Percentiles rank a stretch among this genome's conserved stretches.
These are phyloP conservation scores for Heliconius cydno DNA, from an alignment of 2,888 invertebrate genomes.

Conservation along the genomic window DNA sequence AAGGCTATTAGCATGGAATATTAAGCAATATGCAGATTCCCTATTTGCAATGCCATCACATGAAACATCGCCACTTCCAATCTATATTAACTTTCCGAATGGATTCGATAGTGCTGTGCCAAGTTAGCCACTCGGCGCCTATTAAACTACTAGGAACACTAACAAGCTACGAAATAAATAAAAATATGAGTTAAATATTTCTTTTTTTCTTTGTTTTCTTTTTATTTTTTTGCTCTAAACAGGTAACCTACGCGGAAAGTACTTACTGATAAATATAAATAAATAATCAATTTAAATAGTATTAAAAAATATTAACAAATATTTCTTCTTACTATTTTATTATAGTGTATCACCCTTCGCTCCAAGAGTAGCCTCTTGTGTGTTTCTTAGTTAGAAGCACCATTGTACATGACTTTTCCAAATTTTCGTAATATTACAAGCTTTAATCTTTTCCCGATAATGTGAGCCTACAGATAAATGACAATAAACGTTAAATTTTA, in stretches of 20 bases:
- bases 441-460: constrained; percentile 17
- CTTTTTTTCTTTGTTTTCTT: background rate
- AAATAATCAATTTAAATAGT: no score
- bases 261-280: no score
- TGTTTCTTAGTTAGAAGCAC: background rate
- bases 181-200: background rate
- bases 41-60: constrained; percentile 26
- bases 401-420: background rate
- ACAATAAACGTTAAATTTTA: constrained; percentile 10
- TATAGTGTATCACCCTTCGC: no score
- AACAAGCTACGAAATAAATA: background rate
- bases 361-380: no score
- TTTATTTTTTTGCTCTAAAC: background rate
- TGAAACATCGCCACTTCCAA: constrained; percentile 23
- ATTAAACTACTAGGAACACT: constrained; percentile 8
- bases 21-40: constrained; percentile 17
- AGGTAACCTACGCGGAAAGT: background rate
- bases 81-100: constrained; percentile 26
- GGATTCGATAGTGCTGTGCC: constrained; percentile 10
- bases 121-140: constrained; percentile 22
- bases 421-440: background rate
- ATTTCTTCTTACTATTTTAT: no score
- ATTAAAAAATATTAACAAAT: no score
- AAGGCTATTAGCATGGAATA: constrained; percentile 13
- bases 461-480: constrained; percentile 1